Conservation (phyloP, 2,797 vertebrate genomes). For the Xerus rutilus region DNA sequence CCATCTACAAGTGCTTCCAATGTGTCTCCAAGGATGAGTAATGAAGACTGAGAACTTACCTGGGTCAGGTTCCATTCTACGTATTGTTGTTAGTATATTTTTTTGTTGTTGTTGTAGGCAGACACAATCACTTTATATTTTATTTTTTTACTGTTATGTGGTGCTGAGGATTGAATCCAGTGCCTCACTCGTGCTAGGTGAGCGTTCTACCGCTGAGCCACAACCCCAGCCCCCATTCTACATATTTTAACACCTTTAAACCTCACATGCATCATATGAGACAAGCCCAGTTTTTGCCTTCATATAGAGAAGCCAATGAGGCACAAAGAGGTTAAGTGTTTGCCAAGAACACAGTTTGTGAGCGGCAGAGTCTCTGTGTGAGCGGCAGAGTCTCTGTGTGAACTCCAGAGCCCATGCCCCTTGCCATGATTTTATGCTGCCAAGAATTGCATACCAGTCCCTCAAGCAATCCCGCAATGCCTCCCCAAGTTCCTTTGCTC, state of each 20-base stretch:
- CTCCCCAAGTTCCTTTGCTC: too few relatives aligned
- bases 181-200: too few relatives aligned
- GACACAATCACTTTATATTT: too few relatives aligned
- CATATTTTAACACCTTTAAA: not conserved
- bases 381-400: not conserved
- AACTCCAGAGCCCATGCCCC: not conserved
- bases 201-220: too few relatives aligned
- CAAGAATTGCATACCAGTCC: not conserved
- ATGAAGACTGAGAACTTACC: not conserved
- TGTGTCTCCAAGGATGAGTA: not conserved
- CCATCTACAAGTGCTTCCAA: not conserved
- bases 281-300: not conserved
- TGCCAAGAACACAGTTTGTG: not conserved
- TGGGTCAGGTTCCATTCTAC: not conserved
- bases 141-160: too few relatives aligned
- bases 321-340: not conserved
- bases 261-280: not conserved
- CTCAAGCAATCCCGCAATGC: too few relatives aligned
- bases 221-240: too few relatives aligned
- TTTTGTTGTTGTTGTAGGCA: too few relatives aligned
- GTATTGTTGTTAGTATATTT: too few relatives aligned
- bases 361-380: not conserved
- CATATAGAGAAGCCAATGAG: not conserved
- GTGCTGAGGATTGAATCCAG: too few relatives aligned
- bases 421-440: not conserved